Base-by-base conservation (phyloP, 2,888 invertebrate species). In the Adelognathus sp. region DNA sequence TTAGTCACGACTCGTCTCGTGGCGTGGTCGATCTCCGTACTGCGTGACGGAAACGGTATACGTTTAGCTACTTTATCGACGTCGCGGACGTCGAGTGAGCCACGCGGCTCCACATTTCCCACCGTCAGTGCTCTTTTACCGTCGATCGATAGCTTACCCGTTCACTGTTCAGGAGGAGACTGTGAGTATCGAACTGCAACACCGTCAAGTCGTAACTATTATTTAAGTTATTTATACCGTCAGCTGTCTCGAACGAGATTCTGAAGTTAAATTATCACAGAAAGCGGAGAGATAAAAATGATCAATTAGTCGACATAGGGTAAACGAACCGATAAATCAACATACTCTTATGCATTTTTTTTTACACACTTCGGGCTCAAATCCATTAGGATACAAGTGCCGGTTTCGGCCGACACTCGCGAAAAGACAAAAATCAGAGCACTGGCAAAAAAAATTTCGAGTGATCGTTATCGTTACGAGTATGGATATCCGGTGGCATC, bases 11-110 rank as follows among this genome's bases (percentile, higher is more conserved):
- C 14, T 33, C 50, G 5, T 4, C 27, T 33, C 11, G 36, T 4
- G 18, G n/a, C 11, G 75, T 44, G 56, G 50, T 18, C 14, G 31
- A 7, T 7, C 16, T 54, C 18, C 16, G 67, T 36, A 77, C 60
- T 16, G 27, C 27, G 9, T 46, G 24, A 54, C 44, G 27, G n/a
- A 0, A n/a, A 63, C 54, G 29, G 18, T 27, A 66, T 9, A 52
- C 31, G 50, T 14, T 16, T 33, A 39, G 14, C 41, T 2, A 7
- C 31, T n/a, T 6, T 36, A n/a, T 16, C 6, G 46, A 41, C 21
- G 36, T 29, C 54, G n/a, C n/a, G n/a, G n/a, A 69, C 33, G 4
- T 21, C 21, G 54, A 44, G 39, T 73, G 60, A 54, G 36, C 58
- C 5, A 70, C 70, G 29, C 58, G 24, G 36, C 21, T 29, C 58